A percentile compares a stretch with the other conserved stretches of the same genome.
These are phyloP conservation scores for Gymnocypris eckloni DNA, from an alignment of 2,797 vertebrate species.

Conservation along the genomic window DNA sequence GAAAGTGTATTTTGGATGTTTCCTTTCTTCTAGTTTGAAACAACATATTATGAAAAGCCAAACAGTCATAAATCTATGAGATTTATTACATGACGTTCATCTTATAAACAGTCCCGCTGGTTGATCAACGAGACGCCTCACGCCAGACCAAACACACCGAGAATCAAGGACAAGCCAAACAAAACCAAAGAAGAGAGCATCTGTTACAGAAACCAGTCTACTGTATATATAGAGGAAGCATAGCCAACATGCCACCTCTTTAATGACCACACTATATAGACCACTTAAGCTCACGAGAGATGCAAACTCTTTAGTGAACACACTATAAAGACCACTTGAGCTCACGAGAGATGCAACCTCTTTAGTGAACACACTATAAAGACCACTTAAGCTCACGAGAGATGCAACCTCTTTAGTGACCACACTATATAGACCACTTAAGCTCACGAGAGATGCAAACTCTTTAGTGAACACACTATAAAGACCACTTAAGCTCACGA, in stretches of 20 bases:
- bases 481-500: too few relatives aligned
- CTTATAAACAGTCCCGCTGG: constrained; percentile 9
- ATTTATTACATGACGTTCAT: background rate
- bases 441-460: background rate
- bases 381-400: too few relatives aligned
- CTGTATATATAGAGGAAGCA: background rate
- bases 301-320: too few relatives aligned
- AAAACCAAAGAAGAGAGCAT: background rate
- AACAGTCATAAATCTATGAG: background rate
- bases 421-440: background rate
- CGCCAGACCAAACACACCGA: constrained; percentile 18
- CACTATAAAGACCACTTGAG: too few relatives aligned
- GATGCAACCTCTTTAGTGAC: too few relatives aligned
- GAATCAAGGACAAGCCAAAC: background rate
- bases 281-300: too few relatives aligned
- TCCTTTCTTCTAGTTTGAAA: background rate
- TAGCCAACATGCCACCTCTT: background rate
- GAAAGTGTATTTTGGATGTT: too few relatives aligned
- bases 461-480: too few relatives aligned
- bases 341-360: background rate
- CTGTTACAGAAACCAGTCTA: background rate
- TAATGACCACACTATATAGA: too few relatives aligned
- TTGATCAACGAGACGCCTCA: background rate
- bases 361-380: too few relatives aligned
- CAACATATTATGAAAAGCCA: background rate